Percentiles rank a stretch among this genome's conserved stretches.
phyloP scores from a whole-genome alignment of 2,113 vertebrate genomes.

The Hassar affinis region DNA sequence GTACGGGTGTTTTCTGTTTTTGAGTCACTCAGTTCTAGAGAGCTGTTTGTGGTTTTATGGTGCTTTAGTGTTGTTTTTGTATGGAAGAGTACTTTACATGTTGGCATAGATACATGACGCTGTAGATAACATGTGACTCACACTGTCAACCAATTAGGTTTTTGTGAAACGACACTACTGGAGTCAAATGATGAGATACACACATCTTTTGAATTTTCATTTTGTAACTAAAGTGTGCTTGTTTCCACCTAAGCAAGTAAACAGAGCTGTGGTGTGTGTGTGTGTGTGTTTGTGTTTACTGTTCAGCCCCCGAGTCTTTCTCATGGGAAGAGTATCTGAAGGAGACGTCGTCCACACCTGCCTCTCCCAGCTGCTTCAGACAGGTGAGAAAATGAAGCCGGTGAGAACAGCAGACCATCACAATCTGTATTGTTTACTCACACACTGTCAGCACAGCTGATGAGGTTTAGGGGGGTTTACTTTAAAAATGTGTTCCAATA shows the following conservation, averaged over 20 bases:
- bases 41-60: not conserved
- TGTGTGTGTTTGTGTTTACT: constrained; percentile 22
- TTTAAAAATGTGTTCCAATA: too few species aligned
- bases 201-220: not conserved
- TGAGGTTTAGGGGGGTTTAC: too few species aligned
- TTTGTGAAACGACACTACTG: not conserved
- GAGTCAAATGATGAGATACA: not conserved
- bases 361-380: constrained; percentile 85
- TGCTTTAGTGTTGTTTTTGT: not conserved
- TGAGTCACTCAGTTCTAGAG: not conserved
- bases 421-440: not conserved
- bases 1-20: too few species aligned
- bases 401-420: not conserved
- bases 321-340: constrained; percentile 91
- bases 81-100: not conserved
- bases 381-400: constrained; percentile 73
- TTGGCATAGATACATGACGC: not conserved
- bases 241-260: not conserved
- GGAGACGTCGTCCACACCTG: constrained; percentile 82
- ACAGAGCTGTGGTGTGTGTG: not conserved
- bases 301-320: constrained; percentile 77
- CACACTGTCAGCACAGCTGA: not conserved
- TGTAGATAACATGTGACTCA: not conserved
- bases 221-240: not conserved
- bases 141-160: not conserved